These are phyloP conservation scores for Montipora foliosa DNA, from an alignment of 64 coral and sea anemone species.

Conservation along the genomic window DNA sequence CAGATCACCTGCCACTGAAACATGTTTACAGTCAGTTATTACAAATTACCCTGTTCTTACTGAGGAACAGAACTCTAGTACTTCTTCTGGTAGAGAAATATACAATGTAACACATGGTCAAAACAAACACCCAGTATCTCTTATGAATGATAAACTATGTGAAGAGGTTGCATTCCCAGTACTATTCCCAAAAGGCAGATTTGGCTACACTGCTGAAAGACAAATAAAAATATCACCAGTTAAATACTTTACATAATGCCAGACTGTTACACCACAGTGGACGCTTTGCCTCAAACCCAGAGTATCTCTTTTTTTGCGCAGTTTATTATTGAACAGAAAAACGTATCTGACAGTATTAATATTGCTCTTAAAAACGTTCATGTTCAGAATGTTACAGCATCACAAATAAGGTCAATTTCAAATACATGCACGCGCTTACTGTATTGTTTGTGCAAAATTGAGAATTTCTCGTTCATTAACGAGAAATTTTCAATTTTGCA, in stretches of 20 bases:
- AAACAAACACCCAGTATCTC: slow-evolving; percentile 49
- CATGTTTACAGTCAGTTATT: slow-evolving; percentile 59
- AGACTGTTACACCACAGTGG: slow-evolving; percentile 45
- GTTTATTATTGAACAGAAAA: slow-evolving; percentile 50
- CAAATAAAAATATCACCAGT: slow-evolving; percentile 53
- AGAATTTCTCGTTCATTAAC: too few species aligned
- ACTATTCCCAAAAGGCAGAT: slow-evolving; percentile 70
- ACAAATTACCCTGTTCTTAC: slow-evolving; percentile 34
- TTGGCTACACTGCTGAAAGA: slow-evolving; percentile 54
- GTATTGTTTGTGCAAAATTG: too few species aligned
- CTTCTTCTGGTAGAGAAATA: slow-evolving; percentile 20
- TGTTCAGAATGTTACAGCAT: slow-evolving; percentile 42
- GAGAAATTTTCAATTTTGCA: slow-evolving; percentile 22
- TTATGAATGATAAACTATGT: slow-evolving; percentile 61
- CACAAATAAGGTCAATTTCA: not conserved
- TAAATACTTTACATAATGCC: slow-evolving; percentile 39
- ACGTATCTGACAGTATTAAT: slow-evolving; percentile 35
- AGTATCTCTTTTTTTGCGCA: slow-evolving; percentile 36
- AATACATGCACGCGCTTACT: too few species aligned
- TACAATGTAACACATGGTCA: slow-evolving; percentile 57
- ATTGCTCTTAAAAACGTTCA: slow-evolving; percentile 52
- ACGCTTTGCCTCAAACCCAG: slow-evolving; percentile 11
- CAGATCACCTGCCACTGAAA: slow-evolving; percentile 44
- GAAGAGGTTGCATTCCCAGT: slow-evolving; percentile 76
- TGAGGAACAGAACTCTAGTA: slow-evolving; percentile 15